Conservation (phyloP, 2,797 vertebrate species). For the Spondyliosoma cantharus region DNA sequence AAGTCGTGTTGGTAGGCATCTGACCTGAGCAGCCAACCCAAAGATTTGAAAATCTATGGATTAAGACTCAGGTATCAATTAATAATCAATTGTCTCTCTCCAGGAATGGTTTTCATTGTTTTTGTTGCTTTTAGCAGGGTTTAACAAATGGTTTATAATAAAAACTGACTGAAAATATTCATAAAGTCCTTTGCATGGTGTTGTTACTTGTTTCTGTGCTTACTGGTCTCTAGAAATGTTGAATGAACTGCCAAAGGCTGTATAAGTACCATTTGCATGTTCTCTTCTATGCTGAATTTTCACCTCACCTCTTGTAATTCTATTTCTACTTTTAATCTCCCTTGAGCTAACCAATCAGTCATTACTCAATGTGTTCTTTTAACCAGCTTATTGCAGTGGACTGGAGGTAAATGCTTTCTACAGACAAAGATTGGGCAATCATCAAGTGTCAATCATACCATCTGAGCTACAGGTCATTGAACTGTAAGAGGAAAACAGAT, state of each 20-base stretch:
- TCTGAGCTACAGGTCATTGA: neutral
- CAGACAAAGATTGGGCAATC: constrained; percentile 7
- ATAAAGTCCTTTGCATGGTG: neutral
- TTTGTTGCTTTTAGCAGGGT: too few species aligned
- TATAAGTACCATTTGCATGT: constrained; percentile 14
- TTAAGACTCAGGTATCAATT: too few species aligned
- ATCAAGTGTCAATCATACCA: constrained; percentile 20
- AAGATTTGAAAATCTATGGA: too few species aligned
- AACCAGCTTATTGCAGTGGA: neutral
- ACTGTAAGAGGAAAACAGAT: neutral
- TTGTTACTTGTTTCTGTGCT: neutral
- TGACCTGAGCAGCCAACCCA: too few species aligned
- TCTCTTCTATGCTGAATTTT: neutral
- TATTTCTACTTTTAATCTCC: neutral
- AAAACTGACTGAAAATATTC: neutral
- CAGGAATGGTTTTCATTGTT: too few species aligned
- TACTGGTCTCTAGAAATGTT: neutral
- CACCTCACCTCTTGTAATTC: constrained; percentile 17
- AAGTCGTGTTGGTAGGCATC: too few species aligned
- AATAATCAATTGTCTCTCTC: too few species aligned
- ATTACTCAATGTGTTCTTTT: constrained; percentile 15
- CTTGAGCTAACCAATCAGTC: constrained; percentile 18
- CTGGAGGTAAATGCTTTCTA: neutral
- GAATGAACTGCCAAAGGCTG: constrained; percentile 20
- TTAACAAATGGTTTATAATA: neutral